Conservation (phyloP, 2,888 invertebrate species). For the Leptinotarsa rubiginosa region DNA sequence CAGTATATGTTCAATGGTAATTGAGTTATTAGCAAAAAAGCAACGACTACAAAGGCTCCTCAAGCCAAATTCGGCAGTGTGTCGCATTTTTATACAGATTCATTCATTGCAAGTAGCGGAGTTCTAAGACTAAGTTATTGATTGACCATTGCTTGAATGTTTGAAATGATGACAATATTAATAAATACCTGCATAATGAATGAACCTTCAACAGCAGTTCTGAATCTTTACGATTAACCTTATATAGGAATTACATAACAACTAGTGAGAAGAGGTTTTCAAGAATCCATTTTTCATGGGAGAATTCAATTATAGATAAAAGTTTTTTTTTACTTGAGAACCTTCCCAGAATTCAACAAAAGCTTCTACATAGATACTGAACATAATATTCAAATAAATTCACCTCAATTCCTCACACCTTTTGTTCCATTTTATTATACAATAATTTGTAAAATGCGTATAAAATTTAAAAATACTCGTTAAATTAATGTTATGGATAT, state of each 20-base stretch:
- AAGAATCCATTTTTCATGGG: not conserved
- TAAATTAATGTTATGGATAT: conserved; percentile 26
- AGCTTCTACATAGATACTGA: too few relatives aligned
- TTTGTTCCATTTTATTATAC: conserved; percentile 28
- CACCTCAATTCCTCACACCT: not conserved
- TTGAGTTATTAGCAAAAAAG: conserved; percentile 40
- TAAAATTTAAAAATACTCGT: conserved; percentile 12
- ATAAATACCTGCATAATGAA: not conserved
- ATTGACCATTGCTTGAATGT: too few relatives aligned
- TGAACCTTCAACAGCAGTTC: not conserved
- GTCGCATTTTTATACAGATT: conserved; percentile 39
- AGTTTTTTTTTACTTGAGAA: not conserved
- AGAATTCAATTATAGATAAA: not conserved
- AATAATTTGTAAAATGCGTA: not conserved
- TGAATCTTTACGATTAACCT: conserved; percentile 4
- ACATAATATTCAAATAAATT: conserved; percentile 13
- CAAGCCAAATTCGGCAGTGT: conserved; percentile 52
- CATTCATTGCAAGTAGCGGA: not conserved
- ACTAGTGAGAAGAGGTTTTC: not conserved
- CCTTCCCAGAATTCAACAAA: not conserved
- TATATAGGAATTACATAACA: conserved; percentile 11
- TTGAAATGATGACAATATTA: too few relatives aligned
- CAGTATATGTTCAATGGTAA: not conserved
- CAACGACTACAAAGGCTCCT: conserved; percentile 47
- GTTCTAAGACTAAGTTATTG: too few relatives aligned